These are phyloP conservation scores for Leuciscus idus DNA, from an alignment of 2,113 vertebrate species.

Conservation along the genomic window DNA sequence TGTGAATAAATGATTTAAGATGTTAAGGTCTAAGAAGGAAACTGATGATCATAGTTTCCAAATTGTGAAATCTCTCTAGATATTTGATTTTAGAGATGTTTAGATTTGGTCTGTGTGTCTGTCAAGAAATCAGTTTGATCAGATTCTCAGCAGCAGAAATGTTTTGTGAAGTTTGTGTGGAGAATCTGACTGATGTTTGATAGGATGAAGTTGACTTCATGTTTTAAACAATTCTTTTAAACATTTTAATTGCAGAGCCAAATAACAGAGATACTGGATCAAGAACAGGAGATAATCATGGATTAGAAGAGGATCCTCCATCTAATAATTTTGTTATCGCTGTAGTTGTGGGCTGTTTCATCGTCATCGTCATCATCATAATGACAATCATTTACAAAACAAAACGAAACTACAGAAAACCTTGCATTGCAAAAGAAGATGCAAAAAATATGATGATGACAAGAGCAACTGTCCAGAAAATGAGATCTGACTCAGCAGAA, in stretches of 20 bases:
- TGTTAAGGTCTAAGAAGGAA: not conserved
- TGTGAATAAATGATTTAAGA: not conserved
- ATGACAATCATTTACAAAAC: not conserved
- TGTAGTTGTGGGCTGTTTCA: not conserved
- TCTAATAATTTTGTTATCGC: no score
- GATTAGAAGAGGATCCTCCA: no score
- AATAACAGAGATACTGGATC: no score
- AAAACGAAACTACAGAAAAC: not conserved
- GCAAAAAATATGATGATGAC: no score
- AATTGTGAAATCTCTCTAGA: not conserved
- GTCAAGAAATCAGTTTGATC: no score
- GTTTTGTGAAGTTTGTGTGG: no score
- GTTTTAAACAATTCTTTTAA: not conserved
- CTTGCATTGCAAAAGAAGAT: not conserved
- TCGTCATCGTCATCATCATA: not conserved
- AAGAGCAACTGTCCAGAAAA: not conserved
- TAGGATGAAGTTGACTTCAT: not conserved
- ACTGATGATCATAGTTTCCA: no score
- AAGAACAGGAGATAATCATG: no score
- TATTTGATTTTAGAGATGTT: not conserved
- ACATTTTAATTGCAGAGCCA: not conserved
- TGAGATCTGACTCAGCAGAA: not conserved
- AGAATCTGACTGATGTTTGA: no score
- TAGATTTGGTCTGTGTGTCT: not conserved
- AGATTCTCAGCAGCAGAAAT: no score